A percentile compares a stretch with the other conserved stretches of the same genome.
phyloP scores from a whole-genome alignment of 2,888 invertebrate genomes.

The Troides oblongomaculatus region DNA sequence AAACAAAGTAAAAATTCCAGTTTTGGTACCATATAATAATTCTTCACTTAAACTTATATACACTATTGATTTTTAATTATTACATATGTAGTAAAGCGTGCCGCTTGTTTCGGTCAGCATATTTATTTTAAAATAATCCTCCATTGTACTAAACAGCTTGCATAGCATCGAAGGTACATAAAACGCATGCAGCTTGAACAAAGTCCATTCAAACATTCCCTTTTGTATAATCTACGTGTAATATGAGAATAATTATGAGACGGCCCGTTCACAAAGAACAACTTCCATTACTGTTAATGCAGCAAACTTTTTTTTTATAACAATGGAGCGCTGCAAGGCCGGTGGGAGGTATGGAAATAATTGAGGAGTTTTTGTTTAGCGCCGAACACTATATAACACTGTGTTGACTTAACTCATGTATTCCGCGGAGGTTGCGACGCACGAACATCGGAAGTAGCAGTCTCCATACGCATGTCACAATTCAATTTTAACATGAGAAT shows the following conservation, averaged over 20 bases:
- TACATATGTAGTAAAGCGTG: slow-evolving; percentile 3
- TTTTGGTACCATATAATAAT: neutral
- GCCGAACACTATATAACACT: slow-evolving; percentile 11
- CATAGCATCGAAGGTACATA: slow-evolving; percentile 16
- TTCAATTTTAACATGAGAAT: no score
- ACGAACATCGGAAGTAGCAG: slow-evolving; percentile 35
- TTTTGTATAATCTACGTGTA: slow-evolving; percentile 14
- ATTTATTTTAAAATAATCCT: slow-evolving; percentile 11
- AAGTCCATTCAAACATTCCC: slow-evolving; percentile 19
- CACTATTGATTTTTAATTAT: neutral
- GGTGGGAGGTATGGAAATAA: slow-evolving; percentile 26
- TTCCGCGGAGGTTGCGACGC: slow-evolving; percentile 36
- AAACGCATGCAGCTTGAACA: slow-evolving; percentile 10
- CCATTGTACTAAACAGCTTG: slow-evolving; percentile 10
- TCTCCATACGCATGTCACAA: slow-evolving; percentile 1
- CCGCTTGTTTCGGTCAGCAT: neutral
- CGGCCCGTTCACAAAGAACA: slow-evolving; percentile 20
- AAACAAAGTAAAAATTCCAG: no score
- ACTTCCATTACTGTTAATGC: slow-evolving; percentile 24
- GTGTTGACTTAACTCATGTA: slow-evolving; percentile 27
- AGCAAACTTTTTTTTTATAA: slow-evolving; percentile 27
- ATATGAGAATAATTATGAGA: slow-evolving; percentile 26
- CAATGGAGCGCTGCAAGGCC: slow-evolving; percentile 31
- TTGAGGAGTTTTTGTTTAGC: slow-evolving; percentile 20
- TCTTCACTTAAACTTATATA: neutral